Evolutionary conservation across 2,888 invertebrate species (phyloP).

Genomic region (Hirtodrosophila alboralis): DNA sequence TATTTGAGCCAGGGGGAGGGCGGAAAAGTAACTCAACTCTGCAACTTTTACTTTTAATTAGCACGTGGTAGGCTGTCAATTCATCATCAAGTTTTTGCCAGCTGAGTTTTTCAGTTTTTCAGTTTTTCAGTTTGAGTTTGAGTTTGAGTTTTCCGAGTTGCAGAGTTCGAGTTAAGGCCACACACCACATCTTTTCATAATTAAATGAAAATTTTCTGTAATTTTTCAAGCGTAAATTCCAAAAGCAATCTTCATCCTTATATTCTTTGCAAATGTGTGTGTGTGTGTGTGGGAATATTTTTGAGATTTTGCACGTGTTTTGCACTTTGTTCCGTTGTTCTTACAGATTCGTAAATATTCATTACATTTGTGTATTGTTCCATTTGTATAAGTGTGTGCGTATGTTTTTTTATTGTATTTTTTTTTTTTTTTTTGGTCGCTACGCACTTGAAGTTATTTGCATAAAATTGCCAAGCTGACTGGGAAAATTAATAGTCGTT

Average conservation of each 20-base stretch:
- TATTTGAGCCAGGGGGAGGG: no score
- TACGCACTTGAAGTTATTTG: slow-evolving; percentile 56
- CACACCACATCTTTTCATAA: slow-evolving; percentile 62
- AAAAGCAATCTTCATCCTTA: slow-evolving; percentile 42
- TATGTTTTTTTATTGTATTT: no score
- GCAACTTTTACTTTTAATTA: slow-evolving; percentile 55
- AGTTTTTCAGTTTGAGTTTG: no score
- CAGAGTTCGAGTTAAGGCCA: slow-evolving; percentile 1
- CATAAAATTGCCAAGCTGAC: slow-evolving; percentile 59
- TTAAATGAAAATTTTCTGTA: slow-evolving; percentile 74
- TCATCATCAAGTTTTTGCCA: slow-evolving; percentile 37
- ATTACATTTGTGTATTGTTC: slow-evolving; percentile 59
- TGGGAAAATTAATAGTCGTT: slow-evolving; percentile 38
- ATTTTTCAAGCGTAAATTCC: slow-evolving; percentile 70
- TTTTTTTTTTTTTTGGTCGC: slow-evolving; percentile 12
- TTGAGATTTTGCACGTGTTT: slow-evolving; percentile 71
- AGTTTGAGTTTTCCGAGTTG: background rate
- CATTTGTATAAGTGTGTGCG: no score
- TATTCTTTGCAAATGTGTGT: slow-evolving; percentile 3
- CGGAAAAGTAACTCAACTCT: no score
- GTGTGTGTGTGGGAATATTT: slow-evolving; percentile 66
- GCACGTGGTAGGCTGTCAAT: slow-evolving; percentile 39
- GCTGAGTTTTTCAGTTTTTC: slow-evolving; percentile 15
- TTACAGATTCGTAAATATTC: slow-evolving; percentile 72
- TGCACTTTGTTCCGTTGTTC: slow-evolving; percentile 42